Conservation (phyloP, 2,888 invertebrate species). For the Stenoptilia bipunctidactyla region DNA sequence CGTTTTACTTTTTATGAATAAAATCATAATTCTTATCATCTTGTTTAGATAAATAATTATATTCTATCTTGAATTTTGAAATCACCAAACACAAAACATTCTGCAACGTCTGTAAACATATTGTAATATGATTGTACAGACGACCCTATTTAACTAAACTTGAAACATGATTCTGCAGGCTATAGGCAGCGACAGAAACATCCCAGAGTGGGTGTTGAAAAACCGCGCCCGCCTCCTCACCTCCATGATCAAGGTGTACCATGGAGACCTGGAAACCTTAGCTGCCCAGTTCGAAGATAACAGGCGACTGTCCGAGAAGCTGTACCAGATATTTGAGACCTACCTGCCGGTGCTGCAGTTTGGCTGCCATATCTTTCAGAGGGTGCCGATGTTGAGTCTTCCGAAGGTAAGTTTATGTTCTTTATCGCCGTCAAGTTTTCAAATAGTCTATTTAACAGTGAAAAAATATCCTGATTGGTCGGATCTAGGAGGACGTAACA, state of each 20-base stretch:
- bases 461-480: no score
- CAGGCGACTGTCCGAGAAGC: slow-evolving; percentile 72
- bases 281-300: slow-evolving; percentile 70
- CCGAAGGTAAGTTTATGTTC: slow-evolving; percentile 84
- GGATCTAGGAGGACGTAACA: no score
- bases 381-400: slow-evolving; percentile 83
- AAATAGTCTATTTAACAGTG: no score
- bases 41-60: no score
- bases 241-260: slow-evolving; percentile 85
- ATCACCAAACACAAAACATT: no score
- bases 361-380: slow-evolving; percentile 86
- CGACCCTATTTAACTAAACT: no score
- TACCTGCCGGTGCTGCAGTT: slow-evolving; percentile 88
- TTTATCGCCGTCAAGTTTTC: no score
- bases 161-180: slow-evolving; percentile 79
- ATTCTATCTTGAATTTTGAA: no score
- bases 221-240: slow-evolving; percentile 83
- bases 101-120: no score
- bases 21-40: no score
- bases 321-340: slow-evolving; percentile 90
- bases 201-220: slow-evolving; percentile 85
- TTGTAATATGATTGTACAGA: no score
- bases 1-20: no score
- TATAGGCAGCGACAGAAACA: slow-evolving; percentile 88
- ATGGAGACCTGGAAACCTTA: slow-evolving; percentile 84